Evolutionary conservation across 1,140 invertebrate genomes (phyloP), one percentile per base, ranked within the genome.

Genomic region (Zaprionus camerounensis): DNA sequence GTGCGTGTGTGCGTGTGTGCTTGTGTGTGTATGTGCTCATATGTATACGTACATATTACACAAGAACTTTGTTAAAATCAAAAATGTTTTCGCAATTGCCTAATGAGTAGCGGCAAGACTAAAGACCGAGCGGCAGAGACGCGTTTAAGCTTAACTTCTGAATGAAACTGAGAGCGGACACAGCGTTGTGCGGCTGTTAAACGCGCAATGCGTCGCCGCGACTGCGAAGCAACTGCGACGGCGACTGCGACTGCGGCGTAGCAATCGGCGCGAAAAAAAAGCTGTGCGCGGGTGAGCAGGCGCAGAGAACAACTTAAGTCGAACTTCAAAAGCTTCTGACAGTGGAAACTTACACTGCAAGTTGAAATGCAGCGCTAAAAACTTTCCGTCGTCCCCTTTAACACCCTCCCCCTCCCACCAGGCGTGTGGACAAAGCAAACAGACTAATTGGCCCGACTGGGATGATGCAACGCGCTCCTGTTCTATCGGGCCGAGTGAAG

Each of bases 91-190:
- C 75, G 84, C 81, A 87, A 87, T 81, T 53, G 77, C 38, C 58
- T 76, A 69, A 75, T 75, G 71, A 81, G 76, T 71, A 65, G 44
- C 69, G 69, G 49, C 65, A 57, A 56, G 62, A 53, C 76, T 73
- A 28, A 46, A 61, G 56, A 67, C 34, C 55, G 75, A 58, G 24
- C 46, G 75, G 7, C 36, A 46, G n/a, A 71, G 56, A 67, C 56
- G 62, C 70, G 70, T 49, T 61, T 38, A 59, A 65, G 78, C 73
- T 90, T 75, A 81, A 90, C 86, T 90, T 90, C 85, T 90, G 81
- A 90, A 90, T 90, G 81, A 85, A 90, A 90, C 85, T 90, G 85
- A 90, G 85, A 90, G 85, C 73, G 38, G 5, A 72, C 68, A 61
- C 56, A 65, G 56, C 26, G 68, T 49, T 69, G 64, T 65, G 79